Evolutionary conservation across 1,140 invertebrate species (phyloP).

Genomic region (Elymnias hypermnestra): DNA sequence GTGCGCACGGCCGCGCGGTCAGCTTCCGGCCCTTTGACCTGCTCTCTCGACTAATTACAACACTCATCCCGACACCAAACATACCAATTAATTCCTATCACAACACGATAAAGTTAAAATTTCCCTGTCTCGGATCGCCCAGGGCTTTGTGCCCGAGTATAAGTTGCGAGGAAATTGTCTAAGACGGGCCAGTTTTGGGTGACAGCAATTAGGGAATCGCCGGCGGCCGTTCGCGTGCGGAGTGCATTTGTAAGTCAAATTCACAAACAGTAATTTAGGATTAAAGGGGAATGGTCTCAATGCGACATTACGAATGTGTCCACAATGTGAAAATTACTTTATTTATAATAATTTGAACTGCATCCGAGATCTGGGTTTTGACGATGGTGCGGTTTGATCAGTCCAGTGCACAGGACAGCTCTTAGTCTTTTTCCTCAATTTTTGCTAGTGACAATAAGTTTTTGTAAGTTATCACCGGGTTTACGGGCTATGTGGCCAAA

Average conservation of each 20-base stretch:
- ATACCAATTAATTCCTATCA: constrained; percentile 17
- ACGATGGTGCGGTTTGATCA: no score
- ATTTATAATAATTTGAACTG: no score
- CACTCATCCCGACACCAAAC: constrained; percentile 8
- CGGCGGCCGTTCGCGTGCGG: constrained; percentile 21
- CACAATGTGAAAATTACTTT: background rate
- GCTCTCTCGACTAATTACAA: constrained; percentile 51
- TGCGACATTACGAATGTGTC: background rate
- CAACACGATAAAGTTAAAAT: constrained; percentile 18
- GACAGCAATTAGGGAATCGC: constrained; percentile 29
- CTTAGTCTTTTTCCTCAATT: no score
- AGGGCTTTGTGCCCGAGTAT: constrained; percentile 17
- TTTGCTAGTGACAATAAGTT: no score
- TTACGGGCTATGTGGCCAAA: no score
- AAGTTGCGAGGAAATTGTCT: constrained; percentile 45
- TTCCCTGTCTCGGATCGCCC: constrained; percentile 19
- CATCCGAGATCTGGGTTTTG: no score
- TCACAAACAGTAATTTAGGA: constrained; percentile 22
- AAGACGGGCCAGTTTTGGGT: constrained; percentile 43
- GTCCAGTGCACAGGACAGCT: no score
- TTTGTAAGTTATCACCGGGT: no score
- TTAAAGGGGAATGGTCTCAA: constrained; percentile 7
- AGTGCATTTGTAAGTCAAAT: constrained; percentile 23
- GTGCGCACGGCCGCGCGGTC: constrained; percentile 51
- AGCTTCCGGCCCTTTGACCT: constrained; percentile 66